phyloP scores from a whole-genome alignment of 2,113 vertebrate species.

The Baryphthengus martii region DNA sequence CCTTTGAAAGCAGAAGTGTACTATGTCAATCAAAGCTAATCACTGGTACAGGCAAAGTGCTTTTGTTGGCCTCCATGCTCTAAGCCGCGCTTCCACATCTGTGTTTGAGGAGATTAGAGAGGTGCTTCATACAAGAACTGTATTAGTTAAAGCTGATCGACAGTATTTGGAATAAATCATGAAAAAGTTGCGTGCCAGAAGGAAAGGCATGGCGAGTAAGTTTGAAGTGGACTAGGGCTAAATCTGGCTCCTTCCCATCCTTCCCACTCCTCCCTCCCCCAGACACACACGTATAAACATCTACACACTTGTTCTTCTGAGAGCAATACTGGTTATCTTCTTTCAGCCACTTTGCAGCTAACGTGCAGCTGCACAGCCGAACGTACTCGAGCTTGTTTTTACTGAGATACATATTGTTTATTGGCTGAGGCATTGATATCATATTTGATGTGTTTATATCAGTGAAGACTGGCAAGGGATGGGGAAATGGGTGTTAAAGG shows the following conservation, averaged over 20 bases:
- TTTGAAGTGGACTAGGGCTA: conserved; percentile 46
- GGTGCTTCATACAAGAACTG: conserved; percentile 81
- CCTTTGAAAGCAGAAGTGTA: conserved; percentile 74
- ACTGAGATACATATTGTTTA: not conserved
- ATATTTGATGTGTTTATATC: conserved; percentile 43
- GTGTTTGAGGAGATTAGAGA: conserved; percentile 85
- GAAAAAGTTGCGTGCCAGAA: conserved; percentile 75
- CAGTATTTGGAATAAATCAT: conserved; percentile 79
- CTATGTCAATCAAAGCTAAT: conserved; percentile 83
- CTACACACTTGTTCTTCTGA: not conserved
- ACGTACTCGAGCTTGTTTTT: not conserved
- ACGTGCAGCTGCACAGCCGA: not conserved
- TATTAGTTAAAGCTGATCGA: conserved; percentile 81
- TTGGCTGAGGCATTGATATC: not conserved
- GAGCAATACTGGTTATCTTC: not conserved
- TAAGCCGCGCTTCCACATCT: conserved; percentile 79
- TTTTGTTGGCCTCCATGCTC: conserved; percentile 81
- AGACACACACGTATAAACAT: not conserved
- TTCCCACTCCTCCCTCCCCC: not conserved
- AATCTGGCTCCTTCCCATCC: not conserved
- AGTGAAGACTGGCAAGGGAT: conserved; percentile 47
- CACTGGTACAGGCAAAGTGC: conserved; percentile 79
- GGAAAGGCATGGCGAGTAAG: conserved; percentile 48
- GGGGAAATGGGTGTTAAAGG: conserved; percentile 9
- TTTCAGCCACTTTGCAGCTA: not conserved